phyloP scores from a whole-genome alignment of 53 echinoderm and acorn worm genomes.

The Holothuria scabra region DNA sequence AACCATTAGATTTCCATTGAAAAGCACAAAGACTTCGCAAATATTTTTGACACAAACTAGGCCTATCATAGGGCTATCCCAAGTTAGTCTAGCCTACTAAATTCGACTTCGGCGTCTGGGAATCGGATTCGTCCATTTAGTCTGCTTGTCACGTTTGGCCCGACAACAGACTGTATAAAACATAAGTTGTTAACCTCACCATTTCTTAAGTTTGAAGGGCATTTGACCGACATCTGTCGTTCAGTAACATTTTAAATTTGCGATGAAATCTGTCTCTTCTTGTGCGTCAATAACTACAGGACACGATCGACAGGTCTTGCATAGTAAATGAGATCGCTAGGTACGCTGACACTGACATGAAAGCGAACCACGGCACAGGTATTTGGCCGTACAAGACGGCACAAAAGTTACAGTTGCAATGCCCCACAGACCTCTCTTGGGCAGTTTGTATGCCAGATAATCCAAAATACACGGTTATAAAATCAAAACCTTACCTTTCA shows the following conservation, averaged over 20 bases:
- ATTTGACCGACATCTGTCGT: conserved; percentile 40
- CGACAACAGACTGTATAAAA: conserved; percentile 7
- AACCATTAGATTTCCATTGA: too few species aligned
- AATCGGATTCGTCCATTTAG: not conserved
- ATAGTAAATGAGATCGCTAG: conserved; percentile 39
- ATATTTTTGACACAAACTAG: too few species aligned
- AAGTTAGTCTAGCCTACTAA: not conserved
- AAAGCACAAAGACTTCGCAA: too few species aligned
- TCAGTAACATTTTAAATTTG: conserved; percentile 32
- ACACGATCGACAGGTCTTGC: conserved; percentile 19
- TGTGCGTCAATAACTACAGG: conserved; percentile 27
- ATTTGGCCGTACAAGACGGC: conserved; percentile 8
- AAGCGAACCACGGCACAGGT: conserved; percentile 19
- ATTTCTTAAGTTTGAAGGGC: conserved; percentile 9
- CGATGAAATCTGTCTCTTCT: conserved; percentile 37
- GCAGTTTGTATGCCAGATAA: not conserved
- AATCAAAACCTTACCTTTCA: conserved; percentile 28
- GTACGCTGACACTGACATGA: not conserved
- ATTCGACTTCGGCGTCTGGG: conserved; percentile 14
- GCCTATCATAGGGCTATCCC: too few species aligned
- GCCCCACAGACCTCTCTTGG: not conserved
- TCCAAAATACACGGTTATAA: not conserved
- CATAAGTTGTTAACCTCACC: conserved; percentile 2
- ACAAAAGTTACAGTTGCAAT: conserved; percentile 43
- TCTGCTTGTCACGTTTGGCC: conserved; percentile 18